Conservation (phyloP, 2,888 invertebrate genomes). For the Sthenelais limicola region DNA sequence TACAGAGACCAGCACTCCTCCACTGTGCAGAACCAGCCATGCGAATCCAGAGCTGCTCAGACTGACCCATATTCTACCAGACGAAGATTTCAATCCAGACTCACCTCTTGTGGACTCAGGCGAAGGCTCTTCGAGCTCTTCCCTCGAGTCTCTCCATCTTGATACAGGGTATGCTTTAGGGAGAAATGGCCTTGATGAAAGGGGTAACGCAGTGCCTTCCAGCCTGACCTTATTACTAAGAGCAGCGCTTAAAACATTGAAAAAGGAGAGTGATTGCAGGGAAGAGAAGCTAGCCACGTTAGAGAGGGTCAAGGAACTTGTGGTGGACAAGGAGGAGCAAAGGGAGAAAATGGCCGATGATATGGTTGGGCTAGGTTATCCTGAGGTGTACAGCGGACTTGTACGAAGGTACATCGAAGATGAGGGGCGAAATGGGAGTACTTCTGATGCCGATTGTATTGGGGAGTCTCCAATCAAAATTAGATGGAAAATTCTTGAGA, state of each 20-base stretch:
- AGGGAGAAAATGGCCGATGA: slow-evolving; percentile 36
- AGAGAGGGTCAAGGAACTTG: slow-evolving; percentile 19
- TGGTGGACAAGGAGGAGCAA: slow-evolving; percentile 35
- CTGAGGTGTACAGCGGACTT: slow-evolving; percentile 18
- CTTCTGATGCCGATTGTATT: neutral
- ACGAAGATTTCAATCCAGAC: slow-evolving; percentile 19
- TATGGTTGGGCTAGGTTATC: slow-evolving; percentile 34
- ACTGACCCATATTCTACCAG: slow-evolving; percentile 12
- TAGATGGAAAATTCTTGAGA: slow-evolving; percentile 31
- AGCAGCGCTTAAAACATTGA: slow-evolving; percentile 5
- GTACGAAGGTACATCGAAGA: slow-evolving; percentile 4
- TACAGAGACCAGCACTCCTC: neutral
- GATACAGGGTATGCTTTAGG: slow-evolving; percentile 3
- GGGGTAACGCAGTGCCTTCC: neutral
- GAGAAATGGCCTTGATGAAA: neutral
- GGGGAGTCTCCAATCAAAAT: slow-evolving; percentile 18
- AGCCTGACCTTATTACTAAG: neutral
- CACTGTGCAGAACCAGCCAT: neutral
- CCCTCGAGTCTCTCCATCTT: slow-evolving; percentile 11
- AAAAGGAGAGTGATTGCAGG: slow-evolving; percentile 15
- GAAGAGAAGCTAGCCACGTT: slow-evolving; percentile 28
- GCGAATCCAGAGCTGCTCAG: slow-evolving; percentile 21
- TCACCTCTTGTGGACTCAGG: slow-evolving; percentile 26
- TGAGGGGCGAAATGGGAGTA: neutral
- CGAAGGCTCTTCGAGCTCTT: slow-evolving; percentile 23